A percentile compares a stretch with the other conserved stretches of the same genome.
Conservation (phyloP, 1,140 invertebrate species). For the Drosophila sucinea region DNA sequence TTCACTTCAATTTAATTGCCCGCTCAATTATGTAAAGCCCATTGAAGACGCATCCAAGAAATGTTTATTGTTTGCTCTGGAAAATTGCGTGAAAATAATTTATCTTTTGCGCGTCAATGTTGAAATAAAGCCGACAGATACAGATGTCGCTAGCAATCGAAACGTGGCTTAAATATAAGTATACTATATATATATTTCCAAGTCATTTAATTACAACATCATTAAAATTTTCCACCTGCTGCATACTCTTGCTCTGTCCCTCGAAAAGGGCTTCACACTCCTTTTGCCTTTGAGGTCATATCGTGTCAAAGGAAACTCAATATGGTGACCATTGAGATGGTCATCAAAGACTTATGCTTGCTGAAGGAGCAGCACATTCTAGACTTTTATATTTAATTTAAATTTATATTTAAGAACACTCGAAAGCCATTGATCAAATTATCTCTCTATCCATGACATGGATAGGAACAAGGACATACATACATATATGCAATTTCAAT, state of each 20-base stretch:
- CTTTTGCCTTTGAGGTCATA: neutral
- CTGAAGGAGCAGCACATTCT: neutral
- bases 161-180: slow-evolving; percentile 59
- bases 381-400: slow-evolving; percentile 6
- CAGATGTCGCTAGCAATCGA: slow-evolving; percentile 59
- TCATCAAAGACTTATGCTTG: neutral
- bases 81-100: slow-evolving; percentile 80
- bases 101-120: slow-evolving; percentile 72
- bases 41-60: slow-evolving; percentile 57
- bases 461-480: neutral
- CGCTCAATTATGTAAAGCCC: slow-evolving; percentile 75
- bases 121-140: slow-evolving; percentile 48
- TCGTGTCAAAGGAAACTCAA: slow-evolving; percentile 33
- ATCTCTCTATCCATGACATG: slow-evolving; percentile 1
- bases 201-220: slow-evolving; percentile 82
- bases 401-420: neutral
- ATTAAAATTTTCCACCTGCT: slow-evolving; percentile 77
- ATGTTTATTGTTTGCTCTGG: slow-evolving; percentile 75
- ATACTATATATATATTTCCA: slow-evolving; percentile 53
- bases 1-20: slow-evolving; percentile 69
- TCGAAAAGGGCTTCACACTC: neutral
- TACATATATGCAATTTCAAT: slow-evolving; percentile 42
- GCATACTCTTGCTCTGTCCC: slow-evolving; percentile 7
- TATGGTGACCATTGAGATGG: neutral
- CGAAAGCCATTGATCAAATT: slow-evolving; percentile 4